phyloP scores from a whole-genome alignment of 2,888 invertebrate species.

The Argynnis bischoffii region DNA sequence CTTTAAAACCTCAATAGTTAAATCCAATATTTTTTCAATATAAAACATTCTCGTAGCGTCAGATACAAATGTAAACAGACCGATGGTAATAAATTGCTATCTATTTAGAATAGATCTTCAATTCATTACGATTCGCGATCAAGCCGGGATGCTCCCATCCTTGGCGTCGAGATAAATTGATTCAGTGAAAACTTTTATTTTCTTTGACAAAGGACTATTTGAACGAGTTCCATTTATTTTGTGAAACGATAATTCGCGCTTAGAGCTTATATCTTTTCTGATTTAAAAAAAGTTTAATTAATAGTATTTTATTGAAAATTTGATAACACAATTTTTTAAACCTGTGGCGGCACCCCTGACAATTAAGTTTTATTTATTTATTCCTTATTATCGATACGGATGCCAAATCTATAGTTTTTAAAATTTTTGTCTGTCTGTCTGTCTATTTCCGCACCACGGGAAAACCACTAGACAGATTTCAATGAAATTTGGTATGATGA shows the following conservation, averaged over 20 bases:
- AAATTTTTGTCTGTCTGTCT: no score
- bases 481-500: no score
- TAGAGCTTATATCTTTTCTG: slow-evolving; percentile 9
- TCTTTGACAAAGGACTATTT: slow-evolving; percentile 33
- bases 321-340: no score
- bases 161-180: slow-evolving; percentile 40
- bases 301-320: no score
- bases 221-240: slow-evolving; percentile 34
- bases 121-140: slow-evolving; percentile 36
- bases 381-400: no score
- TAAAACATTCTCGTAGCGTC: background rate
- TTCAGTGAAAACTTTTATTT: slow-evolving; percentile 40
- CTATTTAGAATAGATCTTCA: slow-evolving; percentile 37
- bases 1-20: slow-evolving; percentile 7
- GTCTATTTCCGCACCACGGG: no score
- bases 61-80: slow-evolving; percentile 25
- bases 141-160: slow-evolving; percentile 32
- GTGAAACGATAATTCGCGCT: slow-evolving; percentile 20
- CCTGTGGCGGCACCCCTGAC: no score
- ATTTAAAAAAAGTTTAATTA: background rate
- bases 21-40: background rate
- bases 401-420: no score
- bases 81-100: slow-evolving; percentile 30
- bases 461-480: no score
- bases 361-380: no score